Percentiles rank a stretch among this genome's conserved stretches.
phyloP scores from a whole-genome alignment of 2,113 vertebrate species.

The Diadophis punctatus region DNA sequence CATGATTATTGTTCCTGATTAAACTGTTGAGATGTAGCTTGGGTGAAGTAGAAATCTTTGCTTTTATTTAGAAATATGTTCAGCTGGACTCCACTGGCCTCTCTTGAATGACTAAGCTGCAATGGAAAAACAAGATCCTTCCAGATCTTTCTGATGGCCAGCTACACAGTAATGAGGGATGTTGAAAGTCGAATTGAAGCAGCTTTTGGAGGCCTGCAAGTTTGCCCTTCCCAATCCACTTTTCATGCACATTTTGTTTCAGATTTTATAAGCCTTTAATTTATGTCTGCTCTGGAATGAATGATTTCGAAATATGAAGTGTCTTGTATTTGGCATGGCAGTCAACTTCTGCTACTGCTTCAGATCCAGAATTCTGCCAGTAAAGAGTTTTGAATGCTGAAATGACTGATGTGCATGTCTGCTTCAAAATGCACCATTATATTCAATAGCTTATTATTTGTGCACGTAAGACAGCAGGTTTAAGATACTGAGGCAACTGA shows the following conservation, averaged over 20 bases:
- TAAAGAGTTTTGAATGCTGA: not conserved
- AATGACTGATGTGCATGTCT: not conserved
- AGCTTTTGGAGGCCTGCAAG: not conserved
- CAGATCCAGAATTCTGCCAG: not conserved
- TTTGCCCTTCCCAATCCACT: not conserved
- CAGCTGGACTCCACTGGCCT: not conserved
- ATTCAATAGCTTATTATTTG: not conserved
- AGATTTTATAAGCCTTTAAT: not conserved
- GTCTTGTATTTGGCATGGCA: not conserved
- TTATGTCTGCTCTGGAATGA: not conserved
- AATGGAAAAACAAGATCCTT: not conserved
- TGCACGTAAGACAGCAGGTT: not conserved
- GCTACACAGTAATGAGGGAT: not conserved
- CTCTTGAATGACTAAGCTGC: not conserved
- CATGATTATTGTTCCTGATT: not conserved
- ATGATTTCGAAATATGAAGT: not conserved
- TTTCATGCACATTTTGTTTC: not conserved
- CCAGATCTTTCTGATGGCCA: not conserved
- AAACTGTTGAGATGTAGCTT: not conserved
- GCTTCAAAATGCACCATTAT: not conserved
- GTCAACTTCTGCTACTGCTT: not conserved
- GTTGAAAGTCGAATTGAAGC: not conserved
- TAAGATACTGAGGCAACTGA: not conserved
- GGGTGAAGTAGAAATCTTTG: not conserved
- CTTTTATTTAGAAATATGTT: not conserved